phyloP scores from a whole-genome alignment of 1,140 invertebrate species.

The Drosophila simulans region DNA sequence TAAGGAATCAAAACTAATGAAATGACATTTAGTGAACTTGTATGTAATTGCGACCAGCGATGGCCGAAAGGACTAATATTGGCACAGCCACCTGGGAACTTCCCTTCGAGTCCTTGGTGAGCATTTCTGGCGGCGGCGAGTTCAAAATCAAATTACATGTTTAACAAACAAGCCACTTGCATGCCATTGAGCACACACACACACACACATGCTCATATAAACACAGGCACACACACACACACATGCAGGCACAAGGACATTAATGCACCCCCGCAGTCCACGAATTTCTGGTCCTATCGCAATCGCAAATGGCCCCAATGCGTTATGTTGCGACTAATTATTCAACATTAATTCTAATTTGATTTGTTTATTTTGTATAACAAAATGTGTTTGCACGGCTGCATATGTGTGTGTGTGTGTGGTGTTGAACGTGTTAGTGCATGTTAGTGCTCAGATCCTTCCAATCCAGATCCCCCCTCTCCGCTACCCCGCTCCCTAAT shows the following conservation, averaged over 20 bases:
- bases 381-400: conserved; percentile 48
- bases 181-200: conserved; percentile 38
- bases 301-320: conserved; percentile 57
- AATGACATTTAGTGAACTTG: too few relatives aligned
- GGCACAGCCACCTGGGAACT: conserved; percentile 2
- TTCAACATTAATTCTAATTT: conserved; percentile 74
- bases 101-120: background rate
- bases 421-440: conserved; percentile 1
- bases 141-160: conserved; percentile 71
- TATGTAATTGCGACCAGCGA: too few relatives aligned
- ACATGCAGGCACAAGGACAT: conserved; percentile 1
- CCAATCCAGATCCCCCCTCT: background rate
- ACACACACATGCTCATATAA: background rate
- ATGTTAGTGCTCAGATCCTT: background rate
- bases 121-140: conserved; percentile 25
- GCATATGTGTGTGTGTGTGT: background rate
- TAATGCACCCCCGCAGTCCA: conserved; percentile 10
- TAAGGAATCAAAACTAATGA: too few relatives aligned
- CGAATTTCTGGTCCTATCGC: conserved; percentile 15
- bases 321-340: conserved; percentile 67
- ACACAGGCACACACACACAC: conserved; percentile 2
- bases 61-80: background rate
- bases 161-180: conserved; percentile 68
- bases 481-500: too few relatives aligned
- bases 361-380: conserved; percentile 73